Percentiles rank a stretch among this genome's conserved stretches.
These are phyloP conservation scores for Eupsilia transversa DNA, from an alignment of 2,888 invertebrate genomes.

Conservation along the genomic window DNA sequence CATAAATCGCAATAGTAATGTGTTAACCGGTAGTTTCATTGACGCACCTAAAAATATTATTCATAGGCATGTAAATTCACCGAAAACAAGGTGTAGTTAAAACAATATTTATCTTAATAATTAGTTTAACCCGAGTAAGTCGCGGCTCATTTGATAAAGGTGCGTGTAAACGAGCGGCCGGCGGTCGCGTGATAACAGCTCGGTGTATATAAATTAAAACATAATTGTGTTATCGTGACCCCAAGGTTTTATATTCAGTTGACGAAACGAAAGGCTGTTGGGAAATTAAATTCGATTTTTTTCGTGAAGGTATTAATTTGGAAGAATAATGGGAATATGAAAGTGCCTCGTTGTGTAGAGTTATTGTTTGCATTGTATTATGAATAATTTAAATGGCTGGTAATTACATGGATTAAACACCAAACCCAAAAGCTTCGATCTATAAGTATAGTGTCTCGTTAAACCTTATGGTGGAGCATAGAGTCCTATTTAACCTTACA, in stretches of 20 bases:
- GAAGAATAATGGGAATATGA: conserved; percentile 27
- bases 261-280: conserved; percentile 75
- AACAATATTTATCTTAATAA: conserved; percentile 90
- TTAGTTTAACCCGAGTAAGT: conserved; percentile 87
- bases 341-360: conserved; percentile 27
- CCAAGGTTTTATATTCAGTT: conserved; percentile 84
- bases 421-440: conserved; percentile 1
- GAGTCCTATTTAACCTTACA: background rate
- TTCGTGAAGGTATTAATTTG: conserved; percentile 45
- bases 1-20: conserved; percentile 72
- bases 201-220: conserved; percentile 90
- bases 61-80: conserved; percentile 81
- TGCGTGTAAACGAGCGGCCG: conserved; percentile 82
- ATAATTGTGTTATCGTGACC: conserved; percentile 91
- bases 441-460: background rate
- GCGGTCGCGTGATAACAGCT: conserved; percentile 85
- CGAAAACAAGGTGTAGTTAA: conserved; percentile 86
- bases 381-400: conserved; percentile 12
- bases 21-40: conserved; percentile 73
- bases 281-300: conserved; percentile 66
- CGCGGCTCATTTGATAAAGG: conserved; percentile 86
- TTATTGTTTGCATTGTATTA: conserved; percentile 28
- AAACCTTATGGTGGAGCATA: background rate
- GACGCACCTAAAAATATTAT: conserved; percentile 77
- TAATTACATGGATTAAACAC: conserved; percentile 22